Evolutionary conservation across 2,888 invertebrate species (phyloP).

Genomic region (Epistrophe eligans): DNA sequence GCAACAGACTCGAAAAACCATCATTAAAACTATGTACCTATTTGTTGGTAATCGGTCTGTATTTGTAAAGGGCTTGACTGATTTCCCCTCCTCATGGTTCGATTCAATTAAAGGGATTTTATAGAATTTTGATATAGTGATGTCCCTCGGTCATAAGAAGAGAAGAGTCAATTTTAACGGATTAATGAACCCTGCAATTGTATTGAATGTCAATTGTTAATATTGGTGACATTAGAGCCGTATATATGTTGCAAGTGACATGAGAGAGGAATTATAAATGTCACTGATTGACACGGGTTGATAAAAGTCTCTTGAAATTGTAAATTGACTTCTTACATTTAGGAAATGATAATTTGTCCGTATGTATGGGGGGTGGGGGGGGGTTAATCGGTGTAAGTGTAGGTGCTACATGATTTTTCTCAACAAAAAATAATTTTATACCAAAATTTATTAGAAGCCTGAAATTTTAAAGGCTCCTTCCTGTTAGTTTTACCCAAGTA

Average conservation of each 20-base stretch:
- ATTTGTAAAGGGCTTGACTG: not conserved
- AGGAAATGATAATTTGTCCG: too few relatives aligned
- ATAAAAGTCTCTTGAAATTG: too few relatives aligned
- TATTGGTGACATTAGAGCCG: not conserved
- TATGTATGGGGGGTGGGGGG: too few relatives aligned
- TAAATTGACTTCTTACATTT: too few relatives aligned
- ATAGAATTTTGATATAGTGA: not conserved
- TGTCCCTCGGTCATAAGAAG: not conserved
- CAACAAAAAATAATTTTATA: too few relatives aligned
- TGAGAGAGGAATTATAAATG: not conserved
- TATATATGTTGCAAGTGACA: constrained; percentile 16
- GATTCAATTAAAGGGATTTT: constrained; percentile 1
- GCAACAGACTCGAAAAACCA: constrained; percentile 9
- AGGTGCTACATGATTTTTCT: too few relatives aligned
- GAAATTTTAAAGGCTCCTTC: too few relatives aligned
- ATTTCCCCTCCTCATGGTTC: not conserved
- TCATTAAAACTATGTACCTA: constrained; percentile 1
- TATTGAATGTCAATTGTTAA: constrained; percentile 1
- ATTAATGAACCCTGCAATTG: constrained; percentile 1
- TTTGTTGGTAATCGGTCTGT: not conserved
- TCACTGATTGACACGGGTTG: constrained; percentile 40
- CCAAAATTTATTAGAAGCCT: too few relatives aligned
- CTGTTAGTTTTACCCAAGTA: too few relatives aligned
- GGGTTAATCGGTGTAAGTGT: too few relatives aligned
- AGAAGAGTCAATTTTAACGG: not conserved